A percentile compares a stretch with the other conserved stretches of the same genome.
phyloP scores from a whole-genome alignment of 2,888 invertebrate species.

The Melolontha melolontha region DNA sequence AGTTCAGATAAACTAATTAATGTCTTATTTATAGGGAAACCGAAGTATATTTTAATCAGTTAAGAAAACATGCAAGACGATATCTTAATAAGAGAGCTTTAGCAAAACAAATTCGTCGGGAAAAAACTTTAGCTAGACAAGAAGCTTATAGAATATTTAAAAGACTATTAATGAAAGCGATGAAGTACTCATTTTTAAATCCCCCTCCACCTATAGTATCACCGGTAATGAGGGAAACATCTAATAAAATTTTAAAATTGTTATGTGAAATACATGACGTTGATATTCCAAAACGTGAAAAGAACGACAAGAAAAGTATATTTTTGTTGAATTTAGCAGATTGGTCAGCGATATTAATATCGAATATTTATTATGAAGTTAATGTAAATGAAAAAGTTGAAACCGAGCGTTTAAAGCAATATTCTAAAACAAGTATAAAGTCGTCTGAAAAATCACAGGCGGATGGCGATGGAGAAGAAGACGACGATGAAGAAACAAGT shows the following conservation, averaged over 20 bases:
- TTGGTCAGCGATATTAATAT: conserved; percentile 62
- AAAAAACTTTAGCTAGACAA: conserved; percentile 46
- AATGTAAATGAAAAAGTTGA: conserved; percentile 59
- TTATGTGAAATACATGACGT: conserved; percentile 82
- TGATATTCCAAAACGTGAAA: conserved; percentile 88
- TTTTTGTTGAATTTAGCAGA: conserved; percentile 60
- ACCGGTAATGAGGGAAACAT: conserved; percentile 69
- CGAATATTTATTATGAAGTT: conserved; percentile 60
- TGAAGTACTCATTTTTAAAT: conserved; percentile 58
- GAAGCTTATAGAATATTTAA: conserved; percentile 52
- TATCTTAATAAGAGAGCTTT: conserved; percentile 53
- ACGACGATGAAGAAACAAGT: not conserved
- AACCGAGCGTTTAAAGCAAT: conserved; percentile 49
- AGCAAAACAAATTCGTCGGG: conserved; percentile 47
- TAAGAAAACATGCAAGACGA: conserved; percentile 54
- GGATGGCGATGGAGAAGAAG: conserved; percentile 3
- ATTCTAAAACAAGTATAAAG: conserved; percentile 18
- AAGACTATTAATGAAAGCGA: conserved; percentile 51
- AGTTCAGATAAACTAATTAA: not conserved
- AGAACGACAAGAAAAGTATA: conserved; percentile 50
- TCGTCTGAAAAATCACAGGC: conserved; percentile 17
- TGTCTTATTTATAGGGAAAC: conserved; percentile 63
- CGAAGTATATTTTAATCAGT: conserved; percentile 70
- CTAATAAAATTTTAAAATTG: conserved; percentile 70
- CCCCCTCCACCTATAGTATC: conserved; percentile 69